Evolutionary conservation across 2,888 invertebrate species (phyloP), one percentile per base, ranked within the genome.

Genomic region (Ophioninae sp.): DNA sequence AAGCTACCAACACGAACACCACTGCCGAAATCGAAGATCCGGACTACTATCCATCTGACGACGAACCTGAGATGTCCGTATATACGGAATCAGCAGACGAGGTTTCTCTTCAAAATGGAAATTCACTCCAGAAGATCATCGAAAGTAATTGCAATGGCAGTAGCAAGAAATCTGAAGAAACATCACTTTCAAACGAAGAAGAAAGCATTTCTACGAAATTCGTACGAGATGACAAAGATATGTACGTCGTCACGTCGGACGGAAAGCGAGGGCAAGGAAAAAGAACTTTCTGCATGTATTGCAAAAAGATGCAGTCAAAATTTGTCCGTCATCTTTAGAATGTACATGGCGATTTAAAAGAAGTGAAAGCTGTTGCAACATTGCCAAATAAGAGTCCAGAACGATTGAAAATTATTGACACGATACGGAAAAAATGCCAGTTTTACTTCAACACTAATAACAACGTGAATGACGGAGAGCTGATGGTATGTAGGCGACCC

Each of bases 221-320:
- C 62, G 62, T 62, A 62, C 21, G 62, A 30, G 62, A 62, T 7
- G 62, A 62, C 21, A 13, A 21, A 30, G 62, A 62, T 17, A 62
- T 62, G 62, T 30, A 10, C 21, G 62, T 62, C 62, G 62, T 23
- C 13, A 62, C 30, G 8, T 62, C 62, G 23, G 62, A 62, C 62
- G 23, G 21, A 10, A 62, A 62, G 21, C 21, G 30, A 23, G 62
- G 62, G 7, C 21, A 30, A 30, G 30, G 62, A 23, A 62, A 62
- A 62, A n/a, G 62, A 6, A 59, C 87, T 79, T 87, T 86, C 77
- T 87, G 87, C 57, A 68, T 69, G 13, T 88, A 83, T 70, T 88
- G 88, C 59, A 85, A 87, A 56, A 87, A 56, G 56, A 72, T 85
- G 41, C 86, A 79, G 21, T 8, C 73, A 2, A 68, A 74, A 69